Evolutionary conservation across 2,888 invertebrate genomes (phyloP).

Genomic region (Corythucha ciliata): DNA sequence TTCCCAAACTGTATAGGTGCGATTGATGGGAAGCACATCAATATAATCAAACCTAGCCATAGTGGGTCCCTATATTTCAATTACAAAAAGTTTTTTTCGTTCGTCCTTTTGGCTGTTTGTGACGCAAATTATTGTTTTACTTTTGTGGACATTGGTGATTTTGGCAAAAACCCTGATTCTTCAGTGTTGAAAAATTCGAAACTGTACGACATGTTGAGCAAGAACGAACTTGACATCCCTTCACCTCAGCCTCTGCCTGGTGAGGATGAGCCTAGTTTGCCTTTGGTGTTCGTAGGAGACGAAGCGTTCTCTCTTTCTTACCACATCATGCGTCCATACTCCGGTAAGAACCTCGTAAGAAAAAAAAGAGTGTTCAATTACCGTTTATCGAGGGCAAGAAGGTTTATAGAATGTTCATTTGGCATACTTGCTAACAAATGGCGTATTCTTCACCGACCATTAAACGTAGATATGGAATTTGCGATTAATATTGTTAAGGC

Average conservation of each 20-base stretch:
- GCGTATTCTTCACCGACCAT: conserved; percentile 23
- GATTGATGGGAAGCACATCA: conserved; percentile 24
- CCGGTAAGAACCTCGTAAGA: neutral
- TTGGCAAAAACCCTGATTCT: conserved; percentile 1
- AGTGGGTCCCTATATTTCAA: conserved; percentile 21
- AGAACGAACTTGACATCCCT: neutral
- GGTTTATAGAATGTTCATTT: conserved; percentile 8
- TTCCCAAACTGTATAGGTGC: conserved; percentile 27
- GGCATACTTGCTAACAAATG: conserved; percentile 16
- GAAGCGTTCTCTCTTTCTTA: conserved; percentile 2
- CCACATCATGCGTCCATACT: neutral
- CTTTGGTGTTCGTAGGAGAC: conserved; percentile 7
- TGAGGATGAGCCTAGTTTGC: neutral
- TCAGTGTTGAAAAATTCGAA: neutral
- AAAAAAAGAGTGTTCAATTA: conserved; percentile 18
- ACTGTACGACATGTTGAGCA: neutral
- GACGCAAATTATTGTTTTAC: conserved; percentile 23
- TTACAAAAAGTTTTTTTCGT: conserved; percentile 22
- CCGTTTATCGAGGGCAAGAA: conserved; percentile 7
- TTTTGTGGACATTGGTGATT: conserved; percentile 13
- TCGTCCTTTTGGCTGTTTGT: conserved; percentile 14
- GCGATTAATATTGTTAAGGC: conserved; percentile 16
- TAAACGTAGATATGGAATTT: conserved; percentile 19
- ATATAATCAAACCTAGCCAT: conserved; percentile 12
- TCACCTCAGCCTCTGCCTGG: neutral